Evolutionary conservation across 2,888 invertebrate species (phyloP).

Genomic region (Noctua janthe): DNA sequence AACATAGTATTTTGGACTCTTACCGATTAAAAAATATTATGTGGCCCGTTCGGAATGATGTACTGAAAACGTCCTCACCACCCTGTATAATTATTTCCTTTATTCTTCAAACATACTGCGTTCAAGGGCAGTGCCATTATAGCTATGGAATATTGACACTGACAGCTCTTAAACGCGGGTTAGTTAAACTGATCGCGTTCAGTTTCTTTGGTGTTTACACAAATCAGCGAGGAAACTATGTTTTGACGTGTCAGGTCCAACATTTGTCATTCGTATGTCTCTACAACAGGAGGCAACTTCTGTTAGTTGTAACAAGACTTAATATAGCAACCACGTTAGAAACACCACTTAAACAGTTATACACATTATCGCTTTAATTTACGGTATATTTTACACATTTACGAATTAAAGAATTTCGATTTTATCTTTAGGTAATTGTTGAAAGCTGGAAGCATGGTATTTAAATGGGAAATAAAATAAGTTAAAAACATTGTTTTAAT

Average conservation of each 20-base stretch:
- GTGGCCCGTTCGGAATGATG: too few relatives aligned
- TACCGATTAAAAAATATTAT: too few relatives aligned
- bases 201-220: not conserved
- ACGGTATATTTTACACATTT: not conserved
- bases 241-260: not conserved
- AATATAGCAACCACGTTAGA: conserved; percentile 28
- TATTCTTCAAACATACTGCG: too few relatives aligned
- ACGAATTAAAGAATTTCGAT: not conserved
- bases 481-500: not conserved
- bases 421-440: not conserved
- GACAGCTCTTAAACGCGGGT: not conserved
- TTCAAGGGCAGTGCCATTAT: too few relatives aligned
- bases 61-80: too few relatives aligned
- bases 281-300: conserved; percentile 31
- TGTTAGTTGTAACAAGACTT: conserved; percentile 49
- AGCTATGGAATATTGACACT: not conserved
- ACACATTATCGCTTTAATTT: not conserved
- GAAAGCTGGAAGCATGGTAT: not conserved
- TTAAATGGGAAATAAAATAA: not conserved
- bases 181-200: not conserved
- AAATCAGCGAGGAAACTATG: not conserved
- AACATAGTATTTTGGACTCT: too few relatives aligned
- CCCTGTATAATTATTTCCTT: too few relatives aligned
- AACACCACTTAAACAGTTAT: conserved; percentile 39
- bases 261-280: conserved; percentile 9